phyloP scores from a whole-genome alignment of 2,797 vertebrate species.

The Falco biarmicus region DNA sequence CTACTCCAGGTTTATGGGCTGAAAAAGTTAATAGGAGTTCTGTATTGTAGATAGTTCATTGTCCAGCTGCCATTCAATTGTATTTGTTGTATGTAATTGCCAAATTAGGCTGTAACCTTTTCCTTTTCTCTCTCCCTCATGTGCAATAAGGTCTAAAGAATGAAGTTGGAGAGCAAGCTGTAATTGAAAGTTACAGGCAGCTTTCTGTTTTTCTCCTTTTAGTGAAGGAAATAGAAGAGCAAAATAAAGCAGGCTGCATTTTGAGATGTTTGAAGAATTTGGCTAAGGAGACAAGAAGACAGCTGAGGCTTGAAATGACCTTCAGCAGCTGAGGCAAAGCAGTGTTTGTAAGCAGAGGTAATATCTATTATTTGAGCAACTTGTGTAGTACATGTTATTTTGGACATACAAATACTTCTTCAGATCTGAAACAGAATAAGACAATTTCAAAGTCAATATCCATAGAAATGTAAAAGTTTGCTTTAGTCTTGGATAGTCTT shows the following conservation, averaged over 20 bases:
- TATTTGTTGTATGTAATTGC: background rate
- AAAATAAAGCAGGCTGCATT: background rate
- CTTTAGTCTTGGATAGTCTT: background rate
- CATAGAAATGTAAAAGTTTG: background rate
- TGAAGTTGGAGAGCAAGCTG: background rate
- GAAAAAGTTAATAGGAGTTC: slow-evolving; percentile 8
- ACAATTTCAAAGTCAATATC: background rate
- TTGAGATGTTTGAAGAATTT: background rate
- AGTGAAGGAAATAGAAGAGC: background rate
- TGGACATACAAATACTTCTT: background rate
- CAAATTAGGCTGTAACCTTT: background rate
- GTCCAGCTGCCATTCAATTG: background rate
- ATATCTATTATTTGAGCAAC: background rate
- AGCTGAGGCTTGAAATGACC: background rate
- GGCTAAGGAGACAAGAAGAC: background rate
- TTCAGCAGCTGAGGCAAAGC: background rate
- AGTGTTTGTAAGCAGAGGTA: background rate
- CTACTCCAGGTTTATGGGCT: background rate
- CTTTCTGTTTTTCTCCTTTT: background rate
- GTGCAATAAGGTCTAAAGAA: background rate
- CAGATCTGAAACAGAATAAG: background rate
- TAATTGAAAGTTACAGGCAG: background rate
- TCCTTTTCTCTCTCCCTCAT: background rate
- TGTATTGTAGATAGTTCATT: background rate
- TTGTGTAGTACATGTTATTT: background rate